phyloP scores from a whole-genome alignment of 1,140 invertebrate genomes.

The Anagrus nilaparvatae region DNA sequence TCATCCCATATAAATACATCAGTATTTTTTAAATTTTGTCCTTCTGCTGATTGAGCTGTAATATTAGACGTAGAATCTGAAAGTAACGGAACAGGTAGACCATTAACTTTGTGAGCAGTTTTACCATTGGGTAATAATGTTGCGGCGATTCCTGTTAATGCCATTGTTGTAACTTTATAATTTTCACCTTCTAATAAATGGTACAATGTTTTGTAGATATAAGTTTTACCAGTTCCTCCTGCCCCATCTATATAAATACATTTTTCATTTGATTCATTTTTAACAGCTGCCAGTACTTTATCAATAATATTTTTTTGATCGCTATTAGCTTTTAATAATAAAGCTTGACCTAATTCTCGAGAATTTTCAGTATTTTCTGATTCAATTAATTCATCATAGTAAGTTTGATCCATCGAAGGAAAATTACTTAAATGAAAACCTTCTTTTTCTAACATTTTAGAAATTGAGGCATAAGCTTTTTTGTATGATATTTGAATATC shows the following conservation, averaged over 20 bases:
- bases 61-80: conserved; percentile 14
- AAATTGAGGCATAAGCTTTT: too few species aligned
- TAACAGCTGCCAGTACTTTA: background rate
- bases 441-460: too few species aligned
- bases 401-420: too few species aligned
- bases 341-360: background rate
- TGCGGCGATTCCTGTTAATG: conserved; percentile 26
- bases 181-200: conserved; percentile 16
- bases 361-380: background rate
- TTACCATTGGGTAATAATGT: conserved; percentile 18
- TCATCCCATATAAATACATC: conserved; percentile 25
- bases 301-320: conserved; percentile 8
- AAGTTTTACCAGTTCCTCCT: conserved; percentile 8
- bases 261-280: background rate
- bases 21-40: conserved; percentile 6
- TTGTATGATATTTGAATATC: background rate
- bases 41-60: conserved; percentile 22
- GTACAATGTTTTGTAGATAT: conserved; percentile 15
- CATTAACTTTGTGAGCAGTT: conserved; percentile 21
- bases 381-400: background rate
- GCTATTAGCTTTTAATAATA: conserved; percentile 6
- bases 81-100: conserved; percentile 14
- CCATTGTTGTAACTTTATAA: conserved; percentile 11
- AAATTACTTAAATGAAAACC: too few species aligned
- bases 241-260: conserved; percentile 3